phyloP scores from a whole-genome alignment of 35 echinoderm and acorn worm species.

The Heliocidaris tuberculata region DNA sequence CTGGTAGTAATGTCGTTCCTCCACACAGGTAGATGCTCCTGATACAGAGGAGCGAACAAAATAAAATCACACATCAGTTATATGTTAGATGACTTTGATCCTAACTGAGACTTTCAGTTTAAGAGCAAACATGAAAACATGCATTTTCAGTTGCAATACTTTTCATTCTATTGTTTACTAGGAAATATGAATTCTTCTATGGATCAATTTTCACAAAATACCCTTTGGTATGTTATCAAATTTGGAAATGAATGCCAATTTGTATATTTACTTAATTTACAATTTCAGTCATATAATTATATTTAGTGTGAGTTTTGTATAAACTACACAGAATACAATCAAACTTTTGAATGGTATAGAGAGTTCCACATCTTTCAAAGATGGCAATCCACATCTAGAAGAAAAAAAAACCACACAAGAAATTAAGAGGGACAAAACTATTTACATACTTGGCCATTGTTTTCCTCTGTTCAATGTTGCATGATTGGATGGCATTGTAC shows the following conservation, averaged over 20 bases:
- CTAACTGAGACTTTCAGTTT: not conserved
- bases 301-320: too few species aligned
- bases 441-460: slow-evolving; percentile 83
- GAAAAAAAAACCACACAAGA: not conserved
- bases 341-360: too few species aligned
- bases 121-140: not conserved
- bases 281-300: not conserved
- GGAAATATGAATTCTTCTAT: too few species aligned
- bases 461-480: slow-evolving; percentile 82
- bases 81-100: not conserved
- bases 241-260: too few species aligned
- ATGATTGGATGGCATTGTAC: slow-evolving; percentile 92
- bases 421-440: not conserved
- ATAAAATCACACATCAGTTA: not conserved
- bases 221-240: too few species aligned
- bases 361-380: too few species aligned
- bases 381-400: not conserved
- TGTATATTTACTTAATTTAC: too few species aligned
- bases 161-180: not conserved
- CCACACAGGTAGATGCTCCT: slow-evolving; percentile 98
- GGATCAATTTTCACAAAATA: too few species aligned
- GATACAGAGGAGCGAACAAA: not conserved
- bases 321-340: too few species aligned
- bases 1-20: slow-evolving; percentile 85
- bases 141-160: not conserved